Evolutionary conservation across 2,113 vertebrate species (phyloP).

Genomic region (Nansenia antarctica): DNA sequence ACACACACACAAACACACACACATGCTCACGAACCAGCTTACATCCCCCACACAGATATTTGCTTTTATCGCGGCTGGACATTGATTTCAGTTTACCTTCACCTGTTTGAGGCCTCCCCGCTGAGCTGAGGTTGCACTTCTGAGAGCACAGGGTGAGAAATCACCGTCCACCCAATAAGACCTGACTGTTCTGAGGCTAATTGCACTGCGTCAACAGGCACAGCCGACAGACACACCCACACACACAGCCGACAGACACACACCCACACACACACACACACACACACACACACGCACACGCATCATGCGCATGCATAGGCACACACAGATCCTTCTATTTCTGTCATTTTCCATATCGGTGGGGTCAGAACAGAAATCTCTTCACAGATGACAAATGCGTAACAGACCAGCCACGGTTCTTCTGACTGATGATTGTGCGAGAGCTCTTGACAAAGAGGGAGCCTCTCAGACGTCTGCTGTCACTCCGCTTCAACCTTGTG

Average conservation of each 20-base stretch:
- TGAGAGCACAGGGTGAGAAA: constrained; percentile 33
- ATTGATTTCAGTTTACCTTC: constrained; percentile 61
- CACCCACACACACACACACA: neutral
- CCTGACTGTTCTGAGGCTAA: neutral
- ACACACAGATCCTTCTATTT: too few relatives aligned
- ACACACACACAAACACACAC: neutral
- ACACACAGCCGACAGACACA: neutral
- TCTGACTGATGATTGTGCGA: too few relatives aligned
- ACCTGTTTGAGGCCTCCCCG: constrained; percentile 48
- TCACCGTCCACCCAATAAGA: constrained; percentile 11
- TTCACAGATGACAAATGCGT: too few relatives aligned
- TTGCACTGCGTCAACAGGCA: constrained; percentile 1
- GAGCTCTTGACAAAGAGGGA: neutral
- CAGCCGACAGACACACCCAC: neutral
- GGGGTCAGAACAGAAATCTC: too few relatives aligned
- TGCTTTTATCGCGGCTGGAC: constrained; percentile 35
- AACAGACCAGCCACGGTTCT: neutral
- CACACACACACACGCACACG: neutral
- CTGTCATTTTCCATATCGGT: too few relatives aligned
- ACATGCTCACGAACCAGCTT: constrained; percentile 12
- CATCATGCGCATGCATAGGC: neutral
- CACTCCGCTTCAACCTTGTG: neutral
- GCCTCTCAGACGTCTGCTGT: neutral
- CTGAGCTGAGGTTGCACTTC: constrained; percentile 66
- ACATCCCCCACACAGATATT: neutral